phyloP scores from a whole-genome alignment of 2,113 vertebrate species.

The Theristicus caerulescens region DNA sequence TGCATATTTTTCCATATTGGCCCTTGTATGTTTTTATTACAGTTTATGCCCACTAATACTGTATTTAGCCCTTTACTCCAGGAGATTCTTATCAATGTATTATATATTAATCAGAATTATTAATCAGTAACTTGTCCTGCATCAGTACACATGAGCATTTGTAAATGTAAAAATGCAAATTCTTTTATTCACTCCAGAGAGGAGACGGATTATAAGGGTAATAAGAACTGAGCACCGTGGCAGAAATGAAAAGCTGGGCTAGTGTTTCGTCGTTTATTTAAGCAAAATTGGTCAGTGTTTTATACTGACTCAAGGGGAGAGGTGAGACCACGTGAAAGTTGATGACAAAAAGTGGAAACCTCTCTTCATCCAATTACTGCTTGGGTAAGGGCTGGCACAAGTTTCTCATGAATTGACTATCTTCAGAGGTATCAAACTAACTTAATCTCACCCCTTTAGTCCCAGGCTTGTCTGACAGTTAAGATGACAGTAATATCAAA shows the following conservation, averaged over 20 bases:
- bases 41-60: not conserved
- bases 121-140: not conserved
- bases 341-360: not conserved
- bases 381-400: not conserved
- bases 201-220: not conserved
- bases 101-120: not conserved
- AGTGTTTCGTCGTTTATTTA: not conserved
- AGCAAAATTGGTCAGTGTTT: not conserved
- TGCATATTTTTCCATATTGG: not conserved
- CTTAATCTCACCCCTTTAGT: not conserved
- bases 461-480: not conserved
- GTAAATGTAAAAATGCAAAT: not conserved
- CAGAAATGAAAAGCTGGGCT: not conserved
- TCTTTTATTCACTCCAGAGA: not conserved
- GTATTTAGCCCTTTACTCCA: not conserved
- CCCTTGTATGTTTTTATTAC: not conserved
- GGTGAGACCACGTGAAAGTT: not conserved
- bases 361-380: not conserved
- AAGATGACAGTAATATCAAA: not conserved
- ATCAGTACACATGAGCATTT: not conserved
- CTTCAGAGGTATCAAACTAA: not conserved
- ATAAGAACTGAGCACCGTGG: not conserved
- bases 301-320: not conserved
- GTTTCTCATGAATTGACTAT: accelerated
- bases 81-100: not conserved